These are phyloP conservation scores for Platysteira castanea DNA, from an alignment of 2,113 vertebrate species.

Conservation along the genomic window DNA sequence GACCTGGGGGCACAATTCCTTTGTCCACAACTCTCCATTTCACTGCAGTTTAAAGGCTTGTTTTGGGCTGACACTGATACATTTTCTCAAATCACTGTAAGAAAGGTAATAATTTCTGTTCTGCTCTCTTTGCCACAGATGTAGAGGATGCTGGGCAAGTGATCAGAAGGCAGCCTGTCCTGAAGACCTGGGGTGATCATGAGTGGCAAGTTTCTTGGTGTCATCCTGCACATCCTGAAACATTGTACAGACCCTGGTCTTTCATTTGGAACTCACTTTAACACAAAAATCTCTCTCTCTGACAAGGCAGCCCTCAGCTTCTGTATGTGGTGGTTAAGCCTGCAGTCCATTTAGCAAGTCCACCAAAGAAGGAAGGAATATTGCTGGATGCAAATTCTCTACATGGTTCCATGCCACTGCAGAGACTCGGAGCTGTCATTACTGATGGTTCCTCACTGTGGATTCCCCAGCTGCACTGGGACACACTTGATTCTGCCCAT, in stretches of 20 bases:
- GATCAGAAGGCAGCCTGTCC: not conserved
- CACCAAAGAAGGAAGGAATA: not conserved
- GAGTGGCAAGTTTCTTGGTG: not conserved
- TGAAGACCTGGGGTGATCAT: not conserved
- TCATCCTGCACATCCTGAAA: not conserved
- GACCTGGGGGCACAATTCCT: not conserved
- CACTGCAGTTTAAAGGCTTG: not conserved
- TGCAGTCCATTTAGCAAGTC: not conserved
- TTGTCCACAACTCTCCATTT: not conserved
- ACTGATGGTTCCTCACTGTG: not conserved
- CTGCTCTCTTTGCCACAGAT: not conserved
- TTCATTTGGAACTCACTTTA: not conserved
- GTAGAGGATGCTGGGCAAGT: not conserved
- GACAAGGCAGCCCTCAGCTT: not conserved
- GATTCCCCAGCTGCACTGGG: not conserved
- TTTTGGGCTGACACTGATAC: not conserved
- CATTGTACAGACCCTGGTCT: not conserved
- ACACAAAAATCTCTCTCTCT: not conserved
- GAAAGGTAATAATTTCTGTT: not conserved
- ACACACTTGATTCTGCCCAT: not conserved
- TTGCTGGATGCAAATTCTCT: not conserved
- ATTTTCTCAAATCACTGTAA: not conserved
- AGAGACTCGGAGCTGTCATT: not conserved
- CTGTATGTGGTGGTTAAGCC: not conserved
- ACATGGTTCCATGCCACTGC: not conserved